Evolutionary conservation across 1,140 invertebrate genomes (phyloP).

Genomic region (Trinorchestia longiramus): DNA sequence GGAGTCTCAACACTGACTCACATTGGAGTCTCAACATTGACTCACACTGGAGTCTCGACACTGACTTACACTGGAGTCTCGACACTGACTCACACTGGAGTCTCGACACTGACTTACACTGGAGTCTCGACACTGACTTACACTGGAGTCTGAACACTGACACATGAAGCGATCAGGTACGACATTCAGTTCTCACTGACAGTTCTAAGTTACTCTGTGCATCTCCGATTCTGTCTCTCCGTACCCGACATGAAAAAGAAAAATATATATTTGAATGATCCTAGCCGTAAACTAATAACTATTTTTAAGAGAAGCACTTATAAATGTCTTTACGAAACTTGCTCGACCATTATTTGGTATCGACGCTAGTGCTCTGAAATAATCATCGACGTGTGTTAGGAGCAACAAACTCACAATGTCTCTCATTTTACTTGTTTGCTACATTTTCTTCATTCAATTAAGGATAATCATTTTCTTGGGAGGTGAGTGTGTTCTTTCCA

Average conservation of each 20-base stretch:
- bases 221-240: conserved; percentile 8
- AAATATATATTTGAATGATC: conserved; percentile 45
- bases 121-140: not conserved
- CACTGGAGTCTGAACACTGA: not conserved
- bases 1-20: too few relatives aligned
- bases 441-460: not conserved
- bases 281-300: conserved; percentile 25
- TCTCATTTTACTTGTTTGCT: not conserved
- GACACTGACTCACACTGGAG: too few relatives aligned
- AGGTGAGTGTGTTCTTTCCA: not conserved
- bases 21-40: too few relatives aligned
- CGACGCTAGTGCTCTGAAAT: not conserved
- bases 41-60: too few relatives aligned
- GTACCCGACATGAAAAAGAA: conserved; percentile 11
- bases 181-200: not conserved
- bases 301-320: not conserved
- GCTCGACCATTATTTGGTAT: not conserved
- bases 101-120: too few relatives aligned
- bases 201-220: not conserved
- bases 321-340: not conserved
- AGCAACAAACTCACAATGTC: not conserved
- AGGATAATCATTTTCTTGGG: not conserved
- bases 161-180: not conserved
- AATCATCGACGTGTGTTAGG: not conserved
- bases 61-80: too few relatives aligned